Conservation (phyloP, 2,797 vertebrate genomes). For the Aldrovandia affinis region DNA sequence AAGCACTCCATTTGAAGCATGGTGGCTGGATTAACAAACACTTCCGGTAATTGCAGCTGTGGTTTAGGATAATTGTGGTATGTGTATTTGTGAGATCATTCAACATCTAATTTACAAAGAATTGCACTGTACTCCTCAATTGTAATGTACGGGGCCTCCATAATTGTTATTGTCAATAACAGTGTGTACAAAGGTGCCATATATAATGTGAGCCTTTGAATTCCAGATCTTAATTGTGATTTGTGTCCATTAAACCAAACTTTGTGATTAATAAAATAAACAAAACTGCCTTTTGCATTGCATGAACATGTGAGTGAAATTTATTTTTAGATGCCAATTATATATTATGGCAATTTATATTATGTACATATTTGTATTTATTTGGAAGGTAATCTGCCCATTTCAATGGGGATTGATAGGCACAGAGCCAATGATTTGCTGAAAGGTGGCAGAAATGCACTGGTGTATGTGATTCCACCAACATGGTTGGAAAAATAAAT, state of each 20-base stretch:
- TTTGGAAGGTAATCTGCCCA: constrained; percentile 32
- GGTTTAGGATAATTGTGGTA: background rate
- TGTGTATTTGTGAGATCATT: background rate
- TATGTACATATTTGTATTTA: constrained; percentile 41
- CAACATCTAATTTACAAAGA: background rate
- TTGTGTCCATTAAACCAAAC: constrained; percentile 43
- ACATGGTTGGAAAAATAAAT: background rate
- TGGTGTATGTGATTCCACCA: no score
- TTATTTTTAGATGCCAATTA: background rate
- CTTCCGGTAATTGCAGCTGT: constrained; percentile 52
- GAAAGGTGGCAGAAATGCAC: constrained; percentile 28
- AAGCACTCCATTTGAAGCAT: constrained; percentile 36
- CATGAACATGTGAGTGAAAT: background rate
- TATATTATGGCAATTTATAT: constrained; percentile 17
- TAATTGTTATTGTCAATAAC: constrained; percentile 1
- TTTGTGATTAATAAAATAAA: constrained; percentile 31
- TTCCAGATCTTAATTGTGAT: constrained; percentile 6
- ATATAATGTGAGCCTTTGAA: background rate
- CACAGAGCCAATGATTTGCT: constrained; percentile 29
- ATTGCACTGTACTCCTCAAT: background rate
- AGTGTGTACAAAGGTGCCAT: constrained; percentile 31
- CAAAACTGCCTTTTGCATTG: background rate
- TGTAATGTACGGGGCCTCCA: background rate
- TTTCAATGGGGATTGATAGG: constrained; percentile 41
- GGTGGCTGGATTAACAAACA: constrained; percentile 37